A percentile compares a stretch with the other conserved stretches of the same genome.
These are phyloP conservation scores for Antitype chi DNA, from an alignment of 2,888 invertebrate genomes.

Conservation along the genomic window DNA sequence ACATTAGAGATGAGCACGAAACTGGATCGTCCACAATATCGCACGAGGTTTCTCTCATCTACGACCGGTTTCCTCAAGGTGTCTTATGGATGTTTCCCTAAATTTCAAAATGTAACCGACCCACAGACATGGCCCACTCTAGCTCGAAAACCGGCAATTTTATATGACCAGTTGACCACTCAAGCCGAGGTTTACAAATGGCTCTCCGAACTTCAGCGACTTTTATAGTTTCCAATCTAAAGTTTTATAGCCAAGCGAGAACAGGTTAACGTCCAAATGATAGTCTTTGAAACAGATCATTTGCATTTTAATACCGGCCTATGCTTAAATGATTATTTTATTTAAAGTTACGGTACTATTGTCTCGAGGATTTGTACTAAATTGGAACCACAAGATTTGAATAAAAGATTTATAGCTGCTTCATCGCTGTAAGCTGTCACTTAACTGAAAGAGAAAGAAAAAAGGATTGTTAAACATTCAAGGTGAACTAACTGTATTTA, in stretches of 20 bases:
- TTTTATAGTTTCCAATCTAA: constrained; percentile 71
- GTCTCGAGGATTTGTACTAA: constrained; percentile 31
- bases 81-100: constrained; percentile 73
- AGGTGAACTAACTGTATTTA: constrained; percentile 17
- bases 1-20: constrained; percentile 69
- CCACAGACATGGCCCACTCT: constrained; percentile 59
- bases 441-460: not conserved
- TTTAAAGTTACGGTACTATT: constrained; percentile 67
- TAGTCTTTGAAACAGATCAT: constrained; percentile 71
- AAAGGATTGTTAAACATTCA: not conserved
- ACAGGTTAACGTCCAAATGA: constrained; percentile 78
- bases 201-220: constrained; percentile 67
- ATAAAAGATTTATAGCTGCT: constrained; percentile 22
- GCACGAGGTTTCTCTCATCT: constrained; percentile 75
- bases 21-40: constrained; percentile 72
- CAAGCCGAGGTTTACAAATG: constrained; percentile 55
- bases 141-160: constrained; percentile 52
- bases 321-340: constrained; percentile 71
- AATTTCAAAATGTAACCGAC: constrained; percentile 66
- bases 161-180: constrained; percentile 59
- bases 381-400: constrained; percentile 12
- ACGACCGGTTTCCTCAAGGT: constrained; percentile 76
- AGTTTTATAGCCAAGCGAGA: constrained; percentile 70
- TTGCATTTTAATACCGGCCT: constrained; percentile 76
- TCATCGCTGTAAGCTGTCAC: not conserved